Base-by-base conservation (phyloP, 1,140 invertebrate genomes). In the Magallana angulata region DNA sequence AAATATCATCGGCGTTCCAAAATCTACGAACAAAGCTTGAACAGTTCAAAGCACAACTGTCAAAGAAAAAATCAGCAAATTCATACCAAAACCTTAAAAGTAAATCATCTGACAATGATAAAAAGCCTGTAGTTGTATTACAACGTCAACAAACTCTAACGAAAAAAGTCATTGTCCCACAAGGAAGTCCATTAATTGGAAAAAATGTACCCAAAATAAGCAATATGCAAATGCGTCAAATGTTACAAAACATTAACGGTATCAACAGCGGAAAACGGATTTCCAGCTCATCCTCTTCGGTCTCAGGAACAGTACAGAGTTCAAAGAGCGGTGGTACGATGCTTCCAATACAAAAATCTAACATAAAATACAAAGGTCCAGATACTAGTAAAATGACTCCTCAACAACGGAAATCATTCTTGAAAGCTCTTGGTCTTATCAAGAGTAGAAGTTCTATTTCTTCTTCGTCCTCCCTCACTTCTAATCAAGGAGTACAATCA, bases 311-410 rank as follows among this genome's bases (percentile, higher is more conserved):
- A 30, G 68, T 71, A 7, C 24, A 71, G 30, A 71, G 68, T 24
- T 11, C 7, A 8, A 71, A 30, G 18, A 71, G 68, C 30, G 68
- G 68, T 1, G 68, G 68, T 8, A 30, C 7, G 0, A 11, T 71
- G 68, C 18, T 71, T 71, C 68, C 68, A 9, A 71, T 71, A 30
- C 18, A 71, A 71, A 71, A 71, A 30, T 71, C 68, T 36, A 71
- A 71, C 7, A 71, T 71, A 1, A 71, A 71, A 36, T 71, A 71
- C 18, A 71, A 71, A 9, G 68, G 68, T 30, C 68, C 68, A 11
- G 24, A 71, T 24, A 18, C 36, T 9, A 71, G 24, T 71, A 71
- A 71, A 71, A 71, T 71, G 68, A 71, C 24, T 30, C 7, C n/a
- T 9, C 7, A 71, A 71, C 68, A 71, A 71, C 68, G 68, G 0